Evolutionary conservation across 2,113 vertebrate species (phyloP).

Genomic region (Columba janthina): DNA sequence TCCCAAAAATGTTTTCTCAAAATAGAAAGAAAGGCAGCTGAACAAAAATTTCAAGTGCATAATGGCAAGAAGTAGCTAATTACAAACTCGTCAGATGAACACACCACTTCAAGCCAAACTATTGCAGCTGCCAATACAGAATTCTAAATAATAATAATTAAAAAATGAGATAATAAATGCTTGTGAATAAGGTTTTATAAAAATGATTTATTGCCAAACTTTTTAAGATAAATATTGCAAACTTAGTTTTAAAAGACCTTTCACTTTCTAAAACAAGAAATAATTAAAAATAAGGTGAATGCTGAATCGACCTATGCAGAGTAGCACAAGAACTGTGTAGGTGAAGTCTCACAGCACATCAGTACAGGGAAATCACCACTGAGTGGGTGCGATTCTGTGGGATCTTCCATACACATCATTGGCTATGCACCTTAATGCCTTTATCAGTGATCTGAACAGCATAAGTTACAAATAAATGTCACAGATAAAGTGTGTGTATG

Average conservation of each 20-base stretch:
- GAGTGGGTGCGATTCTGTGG: neutral
- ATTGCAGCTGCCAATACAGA: neutral
- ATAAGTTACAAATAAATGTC: neutral
- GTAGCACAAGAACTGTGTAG: neutral
- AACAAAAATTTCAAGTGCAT: neutral
- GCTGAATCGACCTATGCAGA: neutral
- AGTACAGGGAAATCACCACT: neutral
- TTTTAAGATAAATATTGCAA: neutral
- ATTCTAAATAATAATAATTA: neutral
- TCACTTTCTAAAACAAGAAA: neutral
- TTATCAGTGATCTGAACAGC: neutral
- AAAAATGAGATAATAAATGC: neutral
- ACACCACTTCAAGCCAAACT: neutral
- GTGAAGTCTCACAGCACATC: neutral
- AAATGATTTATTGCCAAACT: neutral
- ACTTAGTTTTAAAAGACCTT: neutral
- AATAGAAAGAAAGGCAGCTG: neutral
- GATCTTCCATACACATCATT: neutral
- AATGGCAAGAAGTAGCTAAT: neutral
- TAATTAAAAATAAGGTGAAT: neutral
- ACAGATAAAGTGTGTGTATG: neutral
- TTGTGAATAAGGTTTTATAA: neutral
- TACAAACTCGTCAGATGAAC: neutral
- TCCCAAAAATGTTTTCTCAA: neutral
- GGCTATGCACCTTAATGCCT: neutral